Base-by-base conservation (phyloP, 37 sponge, comb jelly and placozoan genomes). In the Haliclona indistincta region DNA sequence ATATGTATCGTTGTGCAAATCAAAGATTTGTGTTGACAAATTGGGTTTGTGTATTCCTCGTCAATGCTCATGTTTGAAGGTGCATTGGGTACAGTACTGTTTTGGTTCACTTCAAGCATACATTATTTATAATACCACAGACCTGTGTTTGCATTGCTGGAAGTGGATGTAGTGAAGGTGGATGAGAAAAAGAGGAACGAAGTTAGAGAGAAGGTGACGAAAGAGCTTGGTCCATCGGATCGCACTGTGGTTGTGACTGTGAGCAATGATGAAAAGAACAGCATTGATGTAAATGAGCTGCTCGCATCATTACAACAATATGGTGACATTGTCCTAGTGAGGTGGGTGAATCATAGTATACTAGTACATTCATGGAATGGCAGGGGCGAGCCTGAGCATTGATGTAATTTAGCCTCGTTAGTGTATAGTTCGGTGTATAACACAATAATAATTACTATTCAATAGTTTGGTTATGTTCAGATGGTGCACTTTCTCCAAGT, bases 81-180 rank as follows among this genome's bases (percentile, higher is more conserved):
- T 66, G 40, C 25, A 11, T 61, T 26, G 20, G 8, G 26, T 61
- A 61, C 63, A 33, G 61, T 58, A 58, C 61, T 4, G 32, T 30
- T 32, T 32, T 11, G 29, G 61, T 58, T 25, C 20, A 20, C 5
- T 33, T 4, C 3, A 22, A 30, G 23, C 42, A 13, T 56, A 10
- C 62, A 60, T 40, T 52, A 34, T 75, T 47, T 34, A 43, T 39
- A n/a, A n/a, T n/a, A n/a, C 70, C 38, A 23, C 81, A 91, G 96
- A 45, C 97, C 97, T 26, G 97, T 96, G 43, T 30, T 93, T n/a
- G 97, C 91, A 20, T 71, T 93, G 8, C 30, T 96, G 35, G 92
- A 97, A 41, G 78, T 97, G 26, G 92, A 97, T 25, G 64, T 97
- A 0, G 72, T 83, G 29, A 41, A 71, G 41, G 85, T 96, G 20